Conservation (phyloP, 2,113 vertebrate species). For the Leptobrachium leishanense region DNA sequence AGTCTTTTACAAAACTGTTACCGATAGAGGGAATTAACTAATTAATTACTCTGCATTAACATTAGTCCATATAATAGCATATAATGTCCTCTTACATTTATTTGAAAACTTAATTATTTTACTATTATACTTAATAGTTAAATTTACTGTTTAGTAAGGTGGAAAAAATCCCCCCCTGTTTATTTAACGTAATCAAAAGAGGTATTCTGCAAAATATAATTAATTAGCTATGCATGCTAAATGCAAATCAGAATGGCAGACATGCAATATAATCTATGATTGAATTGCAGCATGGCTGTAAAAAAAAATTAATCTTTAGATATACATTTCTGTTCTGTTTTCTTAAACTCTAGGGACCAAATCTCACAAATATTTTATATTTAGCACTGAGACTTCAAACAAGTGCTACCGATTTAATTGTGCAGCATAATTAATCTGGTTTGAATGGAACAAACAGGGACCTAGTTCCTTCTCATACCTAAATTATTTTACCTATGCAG, state of each 20-base stretch:
- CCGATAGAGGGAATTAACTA: slow-evolving; percentile 4
- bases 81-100: not conserved
- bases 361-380: slow-evolving; percentile 58
- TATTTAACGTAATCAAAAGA: not conserved
- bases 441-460: not conserved
- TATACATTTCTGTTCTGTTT: slow-evolving; percentile 52
- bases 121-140: too few species aligned
- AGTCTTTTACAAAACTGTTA: slow-evolving; percentile 48
- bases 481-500: not conserved
- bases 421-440: slow-evolving; percentile 59
- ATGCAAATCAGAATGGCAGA: slow-evolving; percentile 57
- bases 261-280: slow-evolving; percentile 53
- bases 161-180: not conserved
- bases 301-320: slow-evolving; percentile 51
- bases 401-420: slow-evolving; percentile 55
- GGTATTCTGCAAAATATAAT: slow-evolving; percentile 45
- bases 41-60: not conserved
- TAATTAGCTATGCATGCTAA: slow-evolving; percentile 58
- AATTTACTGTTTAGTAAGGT: too few species aligned
- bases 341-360: slow-evolving; percentile 52
- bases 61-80: not conserved
- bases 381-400: slow-evolving; percentile 53
- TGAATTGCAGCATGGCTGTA: slow-evolving; percentile 53
- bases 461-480: not conserved
- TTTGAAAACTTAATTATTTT: not conserved